phyloP scores from a whole-genome alignment of 1,140 invertebrate species.

The Leptoteleia sp. region DNA sequence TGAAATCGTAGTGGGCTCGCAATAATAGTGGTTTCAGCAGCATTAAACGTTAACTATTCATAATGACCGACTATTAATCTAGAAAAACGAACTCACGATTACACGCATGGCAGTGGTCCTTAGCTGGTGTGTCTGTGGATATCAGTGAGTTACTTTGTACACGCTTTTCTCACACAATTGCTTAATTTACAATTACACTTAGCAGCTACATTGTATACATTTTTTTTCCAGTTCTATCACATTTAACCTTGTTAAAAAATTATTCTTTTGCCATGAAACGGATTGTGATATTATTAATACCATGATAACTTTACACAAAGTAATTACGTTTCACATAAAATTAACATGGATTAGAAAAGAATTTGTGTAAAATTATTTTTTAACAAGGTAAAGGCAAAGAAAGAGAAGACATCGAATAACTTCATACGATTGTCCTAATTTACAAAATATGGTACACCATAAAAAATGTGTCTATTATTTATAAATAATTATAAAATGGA shows the following conservation, averaged over 20 bases:
- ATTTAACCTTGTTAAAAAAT: constrained; percentile 63
- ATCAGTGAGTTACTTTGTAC: constrained; percentile 61
- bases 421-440: constrained; percentile 29
- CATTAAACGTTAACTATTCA: constrained; percentile 59
- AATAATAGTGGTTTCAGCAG: constrained; percentile 57
- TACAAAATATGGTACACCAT: neutral
- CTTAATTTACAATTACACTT: constrained; percentile 66
- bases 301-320: constrained; percentile 6
- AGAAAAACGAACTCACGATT: constrained; percentile 73
- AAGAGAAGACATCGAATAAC: constrained; percentile 31
- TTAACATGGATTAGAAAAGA: neutral
- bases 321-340: constrained; percentile 5
- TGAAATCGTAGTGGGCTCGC: constrained; percentile 58
- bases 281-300: neutral
- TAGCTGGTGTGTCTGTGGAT: constrained; percentile 76
- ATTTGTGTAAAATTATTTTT: constrained; percentile 44
- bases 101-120: constrained; percentile 80
- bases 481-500: too few species aligned
- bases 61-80: constrained; percentile 57
- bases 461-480: too few species aligned
- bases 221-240: constrained; percentile 55
- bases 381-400: constrained; percentile 60
- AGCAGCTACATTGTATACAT: constrained; percentile 59
- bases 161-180: constrained; percentile 41
- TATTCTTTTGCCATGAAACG: constrained; percentile 10